Conservation (phyloP, 1,140 invertebrate species). For the Drosophila varians region DNA sequence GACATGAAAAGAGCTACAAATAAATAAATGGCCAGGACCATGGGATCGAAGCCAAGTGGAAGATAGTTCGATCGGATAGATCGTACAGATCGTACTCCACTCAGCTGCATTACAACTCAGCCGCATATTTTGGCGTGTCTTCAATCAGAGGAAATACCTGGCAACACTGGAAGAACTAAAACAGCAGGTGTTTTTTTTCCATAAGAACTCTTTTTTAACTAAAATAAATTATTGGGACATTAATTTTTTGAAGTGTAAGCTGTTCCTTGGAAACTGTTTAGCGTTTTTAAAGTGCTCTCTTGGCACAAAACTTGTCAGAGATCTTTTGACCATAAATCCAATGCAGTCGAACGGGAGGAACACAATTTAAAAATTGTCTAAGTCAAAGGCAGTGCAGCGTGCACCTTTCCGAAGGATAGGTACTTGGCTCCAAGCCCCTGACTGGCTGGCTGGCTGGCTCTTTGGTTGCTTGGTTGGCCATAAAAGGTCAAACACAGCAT, state of each 20-base stretch:
- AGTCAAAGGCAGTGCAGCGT: slow-evolving; percentile 17
- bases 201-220: background rate
- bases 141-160: slow-evolving; percentile 57
- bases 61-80: slow-evolving; percentile 51
- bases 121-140: slow-evolving; percentile 63
- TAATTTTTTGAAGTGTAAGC: slow-evolving; percentile 5
- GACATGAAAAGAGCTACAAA: slow-evolving; percentile 57
- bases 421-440: slow-evolving; percentile 15
- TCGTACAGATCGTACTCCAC: slow-evolving; percentile 12
- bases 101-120: slow-evolving; percentile 12
- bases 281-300: slow-evolving; percentile 54
- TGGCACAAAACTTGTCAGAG: slow-evolving; percentile 45
- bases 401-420: slow-evolving; percentile 1
- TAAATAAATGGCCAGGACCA: slow-evolving; percentile 59
- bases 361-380: slow-evolving; percentile 62
- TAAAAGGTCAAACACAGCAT: slow-evolving; percentile 60
- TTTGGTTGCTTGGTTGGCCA: slow-evolving; percentile 25
- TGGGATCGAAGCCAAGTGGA: slow-evolving; percentile 32
- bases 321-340: slow-evolving; percentile 60
- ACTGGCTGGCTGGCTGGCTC: slow-evolving; percentile 6
- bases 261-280: slow-evolving; percentile 60
- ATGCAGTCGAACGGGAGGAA: slow-evolving; percentile 33
- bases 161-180: background rate
- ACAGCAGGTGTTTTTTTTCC: background rate
- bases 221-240: background rate